Percentiles rank a stretch among this genome's conserved stretches.
These are phyloP conservation scores for Sterrhoptilus dennistouni DNA, from an alignment of 2,113 vertebrate species.

Conservation along the genomic window DNA sequence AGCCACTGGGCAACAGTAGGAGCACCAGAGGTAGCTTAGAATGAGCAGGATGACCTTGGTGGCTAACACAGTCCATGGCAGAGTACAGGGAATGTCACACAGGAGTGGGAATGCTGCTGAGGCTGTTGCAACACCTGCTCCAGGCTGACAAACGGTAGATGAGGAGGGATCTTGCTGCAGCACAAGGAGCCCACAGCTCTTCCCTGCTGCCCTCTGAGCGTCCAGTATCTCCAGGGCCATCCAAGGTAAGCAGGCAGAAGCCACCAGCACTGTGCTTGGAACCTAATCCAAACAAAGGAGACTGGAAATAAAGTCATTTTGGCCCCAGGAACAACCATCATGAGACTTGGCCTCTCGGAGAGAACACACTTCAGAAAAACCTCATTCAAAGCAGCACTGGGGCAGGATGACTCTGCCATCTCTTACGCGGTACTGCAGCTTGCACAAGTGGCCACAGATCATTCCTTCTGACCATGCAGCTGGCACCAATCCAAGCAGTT, in stretches of 20 bases:
- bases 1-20: background rate
- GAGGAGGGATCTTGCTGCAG: background rate
- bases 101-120: rapidly evolving
- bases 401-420: background rate
- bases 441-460: background rate
- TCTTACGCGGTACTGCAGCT: background rate
- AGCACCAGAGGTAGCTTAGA: background rate
- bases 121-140: background rate
- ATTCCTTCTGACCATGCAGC: background rate
- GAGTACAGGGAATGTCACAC: background rate
- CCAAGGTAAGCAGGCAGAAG: background rate
- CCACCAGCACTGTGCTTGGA: background rate
- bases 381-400: background rate
- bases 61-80: background rate
- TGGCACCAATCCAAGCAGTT: background rate
- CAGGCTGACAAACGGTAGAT: background rate
- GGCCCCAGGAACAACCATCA: background rate
- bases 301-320: background rate
- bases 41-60: background rate
- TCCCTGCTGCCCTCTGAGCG: background rate
- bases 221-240: background rate
- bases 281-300: background rate
- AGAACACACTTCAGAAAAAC: background rate
- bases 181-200: background rate
- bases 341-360: background rate